These are phyloP conservation scores for Limnephilus lunatus DNA, from an alignment of 2,888 invertebrate species.

Conservation along the genomic window DNA sequence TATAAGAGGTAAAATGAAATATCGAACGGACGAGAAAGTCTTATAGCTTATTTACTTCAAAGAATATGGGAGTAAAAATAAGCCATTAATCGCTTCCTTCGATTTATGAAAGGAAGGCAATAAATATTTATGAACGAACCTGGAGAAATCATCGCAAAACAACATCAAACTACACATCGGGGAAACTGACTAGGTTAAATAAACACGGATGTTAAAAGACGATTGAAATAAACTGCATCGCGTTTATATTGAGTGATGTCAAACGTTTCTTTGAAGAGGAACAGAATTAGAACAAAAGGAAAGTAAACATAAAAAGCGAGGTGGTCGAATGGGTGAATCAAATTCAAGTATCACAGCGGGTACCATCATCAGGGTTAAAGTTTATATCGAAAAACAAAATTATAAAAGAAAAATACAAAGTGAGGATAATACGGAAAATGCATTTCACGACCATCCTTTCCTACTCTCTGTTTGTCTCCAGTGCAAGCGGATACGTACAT, in stretches of 20 bases:
- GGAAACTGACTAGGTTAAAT: background rate
- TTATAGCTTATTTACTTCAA: background rate
- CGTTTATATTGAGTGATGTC: background rate
- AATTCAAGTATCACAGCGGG: background rate
- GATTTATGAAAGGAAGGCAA: background rate
- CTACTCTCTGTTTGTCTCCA: background rate
- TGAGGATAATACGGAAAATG: constrained; percentile 51
- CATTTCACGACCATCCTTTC: constrained; percentile 19
- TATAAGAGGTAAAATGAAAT: background rate
- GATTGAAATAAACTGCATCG: background rate
- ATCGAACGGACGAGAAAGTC: background rate
- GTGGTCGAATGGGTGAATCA: background rate
- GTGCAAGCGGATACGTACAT: constrained; percentile 9
- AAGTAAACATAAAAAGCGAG: background rate
- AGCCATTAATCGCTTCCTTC: background rate
- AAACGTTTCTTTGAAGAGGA: constrained; percentile 5
- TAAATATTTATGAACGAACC: background rate
- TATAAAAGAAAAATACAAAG: constrained; percentile 49
- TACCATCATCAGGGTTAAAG: background rate
- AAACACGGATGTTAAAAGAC: background rate
- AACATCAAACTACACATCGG: background rate
- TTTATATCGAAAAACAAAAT: background rate
- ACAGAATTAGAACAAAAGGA: background rate
- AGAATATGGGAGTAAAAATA: background rate
- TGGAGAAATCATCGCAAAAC: background rate